A percentile compares a stretch with the other conserved stretches of the same genome.
Conservation (phyloP, 2,113 vertebrate species). For the Nestor notabilis region DNA sequence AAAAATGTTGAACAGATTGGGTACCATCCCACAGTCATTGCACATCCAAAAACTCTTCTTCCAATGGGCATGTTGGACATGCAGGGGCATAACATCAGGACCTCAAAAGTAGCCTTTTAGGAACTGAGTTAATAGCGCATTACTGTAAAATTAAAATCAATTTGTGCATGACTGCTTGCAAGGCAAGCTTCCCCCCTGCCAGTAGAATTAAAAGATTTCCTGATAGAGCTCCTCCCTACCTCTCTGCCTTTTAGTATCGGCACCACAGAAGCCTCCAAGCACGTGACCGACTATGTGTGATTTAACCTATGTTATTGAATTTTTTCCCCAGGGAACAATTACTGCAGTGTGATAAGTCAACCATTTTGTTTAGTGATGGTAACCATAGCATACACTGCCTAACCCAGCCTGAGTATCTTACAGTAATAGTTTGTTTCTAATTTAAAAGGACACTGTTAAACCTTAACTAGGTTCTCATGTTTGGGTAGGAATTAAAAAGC, state of each 20-base stretch:
- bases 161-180: neutral
- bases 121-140: neutral
- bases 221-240: slow-evolving; percentile 1
- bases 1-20: neutral
- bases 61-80: neutral
- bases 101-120: neutral
- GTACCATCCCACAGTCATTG: neutral
- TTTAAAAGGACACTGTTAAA: neutral
- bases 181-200: neutral
- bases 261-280: neutral
- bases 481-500: neutral
- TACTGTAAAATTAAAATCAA: slow-evolving; percentile 12
- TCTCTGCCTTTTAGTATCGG: neutral
- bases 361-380: slow-evolving; percentile 35
- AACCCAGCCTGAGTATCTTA: neutral
- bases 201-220: neutral
- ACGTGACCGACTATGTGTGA: neutral
- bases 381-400: neutral
- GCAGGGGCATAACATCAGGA: neutral
- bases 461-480: slow-evolving; percentile 6
- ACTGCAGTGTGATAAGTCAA: slow-evolving; percentile 40
- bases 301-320: slow-evolving; percentile 28
- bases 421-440: neutral
- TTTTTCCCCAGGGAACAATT: slow-evolving; percentile 32
- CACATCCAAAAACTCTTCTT: neutral